Percentiles rank a stretch among this genome's conserved stretches.
These are phyloP conservation scores for Dromococcyx pavoninus DNA, from an alignment of 2,797 vertebrate genomes.

Conservation along the genomic window DNA sequence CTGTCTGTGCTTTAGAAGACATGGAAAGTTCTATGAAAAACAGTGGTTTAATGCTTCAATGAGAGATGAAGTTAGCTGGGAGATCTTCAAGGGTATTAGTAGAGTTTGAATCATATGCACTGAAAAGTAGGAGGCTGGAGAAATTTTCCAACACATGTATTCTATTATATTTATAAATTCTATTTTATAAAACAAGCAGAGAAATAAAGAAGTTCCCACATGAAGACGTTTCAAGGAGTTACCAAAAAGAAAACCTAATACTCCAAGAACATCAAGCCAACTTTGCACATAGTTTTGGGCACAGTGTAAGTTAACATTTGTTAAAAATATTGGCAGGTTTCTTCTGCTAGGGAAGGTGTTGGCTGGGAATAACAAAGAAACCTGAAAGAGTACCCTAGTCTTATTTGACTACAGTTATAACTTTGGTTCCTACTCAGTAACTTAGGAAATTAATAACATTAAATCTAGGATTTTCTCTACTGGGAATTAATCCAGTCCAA, in stretches of 20 bases:
- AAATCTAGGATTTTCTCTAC: slow-evolving; percentile 73
- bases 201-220: background rate
- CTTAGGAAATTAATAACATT: slow-evolving; percentile 74
- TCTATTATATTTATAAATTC: background rate
- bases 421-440: slow-evolving; percentile 70
- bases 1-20: background rate
- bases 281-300: background rate
- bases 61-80: background rate
- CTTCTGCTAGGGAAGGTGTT: background rate
- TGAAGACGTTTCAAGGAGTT: background rate
- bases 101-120: background rate
- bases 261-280: too few species aligned
- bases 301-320: background rate
- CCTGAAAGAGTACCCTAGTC: background rate
- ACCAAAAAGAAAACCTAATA: background rate
- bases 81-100: background rate
- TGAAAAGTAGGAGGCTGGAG: background rate
- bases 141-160: background rate
- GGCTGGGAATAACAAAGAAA: slow-evolving; percentile 38
- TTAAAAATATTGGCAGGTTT: background rate
- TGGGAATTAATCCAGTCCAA: slow-evolving; percentile 67
- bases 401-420: slow-evolving; percentile 44
- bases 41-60: background rate
- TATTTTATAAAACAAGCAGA: background rate
- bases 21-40: background rate